Evolutionary conservation across 2,797 vertebrate genomes (phyloP).

Genomic region (Centropyge bicolor): DNA sequence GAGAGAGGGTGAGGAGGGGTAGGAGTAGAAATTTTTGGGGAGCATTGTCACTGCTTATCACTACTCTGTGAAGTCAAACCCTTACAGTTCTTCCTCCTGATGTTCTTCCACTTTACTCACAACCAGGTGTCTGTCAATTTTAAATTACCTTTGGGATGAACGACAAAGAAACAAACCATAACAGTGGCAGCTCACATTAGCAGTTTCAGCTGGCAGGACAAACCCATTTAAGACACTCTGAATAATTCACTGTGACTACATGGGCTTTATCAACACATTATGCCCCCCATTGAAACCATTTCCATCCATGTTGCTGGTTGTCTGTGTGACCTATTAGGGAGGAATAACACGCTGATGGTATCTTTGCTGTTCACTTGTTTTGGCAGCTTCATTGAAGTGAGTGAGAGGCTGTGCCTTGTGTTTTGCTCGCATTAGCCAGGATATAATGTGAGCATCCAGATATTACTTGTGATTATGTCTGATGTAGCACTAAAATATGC

Average conservation of each 20-base stretch:
- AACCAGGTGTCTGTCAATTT: neutral
- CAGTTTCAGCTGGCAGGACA: slow-evolving; percentile 2
- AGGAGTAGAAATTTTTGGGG: neutral
- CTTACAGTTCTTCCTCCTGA: neutral
- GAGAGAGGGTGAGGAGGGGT: neutral
- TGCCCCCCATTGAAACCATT: slow-evolving; percentile 37
- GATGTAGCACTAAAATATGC: slow-evolving; percentile 36
- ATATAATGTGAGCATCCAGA: neutral
- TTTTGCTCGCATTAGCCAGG: neutral
- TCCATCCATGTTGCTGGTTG: slow-evolving; percentile 6
- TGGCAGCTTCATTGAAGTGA: neutral
- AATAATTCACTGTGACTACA: slow-evolving; percentile 48
- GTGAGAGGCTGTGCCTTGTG: neutral
- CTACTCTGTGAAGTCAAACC: neutral
- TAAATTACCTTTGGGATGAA: slow-evolving; percentile 24
- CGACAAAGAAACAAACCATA: slow-evolving; percentile 2
- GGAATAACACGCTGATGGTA: neutral
- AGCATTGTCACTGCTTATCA: neutral
- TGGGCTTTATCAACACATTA: slow-evolving; percentile 35
- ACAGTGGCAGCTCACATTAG: slow-evolving; percentile 2
- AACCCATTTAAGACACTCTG: slow-evolving; percentile 24
- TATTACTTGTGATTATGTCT: slow-evolving; percentile 22
- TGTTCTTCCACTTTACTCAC: neutral
- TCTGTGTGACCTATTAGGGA: slow-evolving; percentile 2
- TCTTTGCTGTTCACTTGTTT: neutral